Base-by-base conservation (phyloP, 2,888 invertebrate species). In the Disparrhopalites patrizii region DNA sequence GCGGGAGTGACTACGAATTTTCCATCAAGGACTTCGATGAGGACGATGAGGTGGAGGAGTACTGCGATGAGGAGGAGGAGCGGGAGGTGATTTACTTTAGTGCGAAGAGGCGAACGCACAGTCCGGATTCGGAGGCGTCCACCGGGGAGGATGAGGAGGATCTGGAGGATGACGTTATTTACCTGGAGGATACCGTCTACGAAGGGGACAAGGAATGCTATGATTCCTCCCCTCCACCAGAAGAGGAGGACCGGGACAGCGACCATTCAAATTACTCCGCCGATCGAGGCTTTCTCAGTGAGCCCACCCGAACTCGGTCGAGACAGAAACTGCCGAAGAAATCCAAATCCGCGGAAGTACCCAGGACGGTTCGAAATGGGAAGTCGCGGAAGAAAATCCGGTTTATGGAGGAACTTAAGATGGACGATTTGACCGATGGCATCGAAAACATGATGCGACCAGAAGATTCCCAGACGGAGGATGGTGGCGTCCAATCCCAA, bases 1-100 rank as follows among this genome's bases (percentile, higher is more conserved):
- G 43, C 5, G 63, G 56, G 23, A 55, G 55, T 23, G 63, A 63
- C 27, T 63, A 55, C 23, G 63, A 63, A 47, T 18, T 38, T 3
- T 63, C 54, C 43, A 38, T 56, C 15, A 63, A 55, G 20, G 63
- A 63, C 20, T 43, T 56, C 18, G 63, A 63, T 13, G 62, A 62
- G n/a, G 62, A 54, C 7, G 62, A 52, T 23, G 62, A 62, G 18
- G 8, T 31, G n/a, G 63, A 63, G 4, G 55, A 43, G 5, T 38
- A 33, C 7, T 31, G 23, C n/a, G 36, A 51, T 7, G 51, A 62
- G 3, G 55, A 63, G 18, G 63, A 55, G 43, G 52, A 50, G n/a
- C 31, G 36, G 18, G 25, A 36, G 15, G 38, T n/a, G n/a, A n/a
- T n/a, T n/a, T n/a, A n/a, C n/a, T n/a, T n/a, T n/a, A n/a, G n/a